Base-by-base conservation (phyloP, 2,888 invertebrate genomes). In the Crepidodera aurea region DNA sequence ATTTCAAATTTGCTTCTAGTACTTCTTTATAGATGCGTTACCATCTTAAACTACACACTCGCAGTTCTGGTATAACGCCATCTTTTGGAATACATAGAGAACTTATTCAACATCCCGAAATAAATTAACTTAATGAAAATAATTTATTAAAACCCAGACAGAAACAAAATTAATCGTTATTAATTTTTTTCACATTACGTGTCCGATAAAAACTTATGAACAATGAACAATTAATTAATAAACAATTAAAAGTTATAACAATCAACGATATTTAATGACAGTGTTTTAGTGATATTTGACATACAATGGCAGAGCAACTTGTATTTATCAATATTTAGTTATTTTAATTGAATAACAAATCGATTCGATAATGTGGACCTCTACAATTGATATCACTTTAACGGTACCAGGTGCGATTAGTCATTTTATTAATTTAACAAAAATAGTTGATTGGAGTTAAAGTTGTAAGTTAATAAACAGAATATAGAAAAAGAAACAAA, bases 191-290 rank as follows among this genome's bases (percentile, higher is more conserved):
- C 2, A 22, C 19, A 25, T 25, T 13, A 25, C 22, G 46, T 46
- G 46, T 25, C 22, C 25, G 46, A 46, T 25, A 46, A 46, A 10
- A 46, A 46, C 25, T 22, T 12, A 25, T 46, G 22, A 46, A 46
- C 46, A 46, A 46, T 46, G 22, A 25, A 46, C 46, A 46, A 46
- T 46, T 46, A 46, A 46, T 10, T 22, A 46, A 46, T 25, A 46
- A 46, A 42, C 42, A 42, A 42, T 42, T 46, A 4, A 46, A 46
- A 22, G 25, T 46, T 25, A 46, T 46, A 46, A 46, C 46, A 46
- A 46, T 25, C 25, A 25, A 46, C 19, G 46, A 25, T 46, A 25
- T 25, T 12, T 46, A 46, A 46, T 46, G 46, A 46, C 46, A 46
- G 10, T 46, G 13, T 46, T 46, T 46, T 8, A 8, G 46, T 25